These are phyloP conservation scores for Enteromius paludinosus DNA, from an alignment of 2,797 vertebrate species.

Conservation along the genomic window DNA sequence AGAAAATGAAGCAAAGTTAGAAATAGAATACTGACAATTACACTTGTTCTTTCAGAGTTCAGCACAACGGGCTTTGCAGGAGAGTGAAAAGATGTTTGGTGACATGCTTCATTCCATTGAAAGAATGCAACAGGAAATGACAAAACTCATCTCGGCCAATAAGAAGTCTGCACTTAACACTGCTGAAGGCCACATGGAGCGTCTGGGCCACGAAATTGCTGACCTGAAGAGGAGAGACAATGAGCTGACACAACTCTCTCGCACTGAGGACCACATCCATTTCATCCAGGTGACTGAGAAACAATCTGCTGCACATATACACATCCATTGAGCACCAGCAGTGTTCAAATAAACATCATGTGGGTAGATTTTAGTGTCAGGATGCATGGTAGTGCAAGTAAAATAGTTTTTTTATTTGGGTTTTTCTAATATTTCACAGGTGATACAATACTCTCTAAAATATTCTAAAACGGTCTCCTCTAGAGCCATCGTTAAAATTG, in stretches of 20 bases:
- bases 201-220: conserved; percentile 78
- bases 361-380: conserved; percentile 1
- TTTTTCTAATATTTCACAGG: neutral
- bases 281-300: conserved; percentile 80
- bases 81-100: conserved; percentile 81
- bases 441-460: neutral
- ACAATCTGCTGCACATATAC: neutral
- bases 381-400: neutral
- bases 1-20: neutral
- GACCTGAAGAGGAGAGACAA: conserved; percentile 81
- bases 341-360: neutral
- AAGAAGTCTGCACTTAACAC: conserved; percentile 79
- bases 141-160: conserved; percentile 80
- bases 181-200: conserved; percentile 81
- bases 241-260: conserved; percentile 81
- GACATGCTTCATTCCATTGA: conserved; percentile 84
- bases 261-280: conserved; percentile 85
- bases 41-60: conserved; percentile 72
- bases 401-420: neutral
- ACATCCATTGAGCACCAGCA: neutral
- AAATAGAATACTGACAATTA: conserved; percentile 30
- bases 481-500: neutral
- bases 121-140: conserved; percentile 84
- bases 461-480: neutral
- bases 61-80: conserved; percentile 79